These are phyloP conservation scores for Adelosebastes latens DNA, from an alignment of 2,797 vertebrate species.

Conservation along the genomic window DNA sequence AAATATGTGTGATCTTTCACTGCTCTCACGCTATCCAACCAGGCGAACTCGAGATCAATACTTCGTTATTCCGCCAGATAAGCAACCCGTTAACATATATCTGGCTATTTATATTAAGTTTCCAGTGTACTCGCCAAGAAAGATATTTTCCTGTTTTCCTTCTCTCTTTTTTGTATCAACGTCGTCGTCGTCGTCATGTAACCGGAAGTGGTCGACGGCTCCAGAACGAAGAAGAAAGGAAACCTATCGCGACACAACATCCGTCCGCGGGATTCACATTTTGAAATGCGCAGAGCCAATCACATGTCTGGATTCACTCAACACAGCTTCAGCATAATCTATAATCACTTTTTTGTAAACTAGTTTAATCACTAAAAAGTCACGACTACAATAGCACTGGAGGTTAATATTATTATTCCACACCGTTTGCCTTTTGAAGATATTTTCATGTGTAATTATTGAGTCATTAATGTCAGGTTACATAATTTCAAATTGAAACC, in stretches of 20 bases:
- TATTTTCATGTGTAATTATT: background rate
- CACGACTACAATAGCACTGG: background rate
- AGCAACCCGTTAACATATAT: background rate
- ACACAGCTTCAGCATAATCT: too few species aligned
- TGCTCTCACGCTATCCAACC: background rate
- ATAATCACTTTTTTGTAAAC: background rate
- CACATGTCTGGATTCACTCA: background rate
- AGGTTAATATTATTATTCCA: background rate
- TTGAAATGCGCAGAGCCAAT: constrained; percentile 78
- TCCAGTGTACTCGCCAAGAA: constrained; percentile 60
- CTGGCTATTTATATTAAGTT: constrained; percentile 46
- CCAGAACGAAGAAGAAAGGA: constrained; percentile 78
- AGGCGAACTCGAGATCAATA: background rate
- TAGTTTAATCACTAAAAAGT: background rate
- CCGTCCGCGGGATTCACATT: constrained; percentile 73
- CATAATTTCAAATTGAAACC: background rate
- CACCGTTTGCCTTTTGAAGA: background rate
- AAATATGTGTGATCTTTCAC: constrained; percentile 49
- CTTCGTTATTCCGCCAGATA: background rate
- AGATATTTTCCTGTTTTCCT: constrained; percentile 80
- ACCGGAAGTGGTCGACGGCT: constrained; percentile 80
- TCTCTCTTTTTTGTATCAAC: constrained; percentile 79
- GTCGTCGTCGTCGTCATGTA: constrained; percentile 83
- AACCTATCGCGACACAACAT: constrained; percentile 77
- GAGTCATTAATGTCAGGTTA: background rate